phyloP scores from a whole-genome alignment of 2,797 vertebrate species.

The Gymnothorax javanicus region DNA sequence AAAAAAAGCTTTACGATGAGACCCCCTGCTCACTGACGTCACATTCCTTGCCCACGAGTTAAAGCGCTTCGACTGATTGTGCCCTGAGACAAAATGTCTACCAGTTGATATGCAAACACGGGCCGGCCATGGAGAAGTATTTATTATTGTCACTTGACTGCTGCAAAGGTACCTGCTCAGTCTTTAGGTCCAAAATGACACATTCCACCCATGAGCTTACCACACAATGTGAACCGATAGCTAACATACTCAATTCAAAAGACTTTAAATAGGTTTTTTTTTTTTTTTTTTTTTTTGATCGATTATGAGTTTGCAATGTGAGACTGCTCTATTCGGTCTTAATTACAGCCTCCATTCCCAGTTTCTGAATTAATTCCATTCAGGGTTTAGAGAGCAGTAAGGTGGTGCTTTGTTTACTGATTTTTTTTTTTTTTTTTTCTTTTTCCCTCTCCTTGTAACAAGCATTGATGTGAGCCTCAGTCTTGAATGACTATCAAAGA shows the following conservation, averaged over 20 bases:
- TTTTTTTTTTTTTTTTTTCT: conserved; percentile 13
- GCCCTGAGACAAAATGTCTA: conserved; percentile 28
- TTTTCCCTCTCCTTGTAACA: conserved; percentile 27
- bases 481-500: neutral
- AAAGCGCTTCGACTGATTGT: conserved; percentile 22
- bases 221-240: neutral
- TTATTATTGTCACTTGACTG: conserved; percentile 3
- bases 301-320: conserved; percentile 20
- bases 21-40: conserved; percentile 28
- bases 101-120: conserved; percentile 28
- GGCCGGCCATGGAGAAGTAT: conserved; percentile 12
- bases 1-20: conserved; percentile 43
- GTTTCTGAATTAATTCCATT: conserved; percentile 21
- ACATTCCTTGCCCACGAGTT: conserved; percentile 22
- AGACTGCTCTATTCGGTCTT: conserved; percentile 18
- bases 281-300: neutral
- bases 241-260: neutral
- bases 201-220: conserved; percentile 7
- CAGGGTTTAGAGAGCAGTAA: neutral
- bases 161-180: neutral
- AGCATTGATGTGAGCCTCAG: conserved; percentile 28
- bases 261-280: neutral
- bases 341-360: neutral
- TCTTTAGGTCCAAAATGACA: neutral
- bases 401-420: conserved; percentile 4